phyloP scores from a whole-genome alignment of 2,113 vertebrate species.

The Oenanthe melanoleuca region DNA sequence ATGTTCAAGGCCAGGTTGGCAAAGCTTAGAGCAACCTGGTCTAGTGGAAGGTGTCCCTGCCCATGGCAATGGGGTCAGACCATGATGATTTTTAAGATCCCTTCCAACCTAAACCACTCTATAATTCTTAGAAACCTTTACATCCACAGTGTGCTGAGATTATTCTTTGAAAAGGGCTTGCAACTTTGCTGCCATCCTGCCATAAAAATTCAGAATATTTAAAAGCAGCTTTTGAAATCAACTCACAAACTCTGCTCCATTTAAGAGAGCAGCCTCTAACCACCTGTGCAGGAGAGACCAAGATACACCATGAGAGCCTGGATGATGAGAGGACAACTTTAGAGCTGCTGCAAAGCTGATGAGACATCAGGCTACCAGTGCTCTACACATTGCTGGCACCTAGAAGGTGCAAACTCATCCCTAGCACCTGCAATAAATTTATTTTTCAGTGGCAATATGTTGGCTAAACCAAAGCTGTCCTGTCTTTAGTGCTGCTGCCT shows the following conservation, averaged over 20 bases:
- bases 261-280: background rate
- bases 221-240: background rate
- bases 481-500: background rate
- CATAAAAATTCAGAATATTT: background rate
- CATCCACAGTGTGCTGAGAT: rapidly evolving
- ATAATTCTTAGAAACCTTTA: background rate
- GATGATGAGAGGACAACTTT: rapidly evolving
- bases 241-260: background rate
- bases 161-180: background rate
- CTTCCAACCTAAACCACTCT: background rate
- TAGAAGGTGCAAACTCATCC: too few relatives aligned
- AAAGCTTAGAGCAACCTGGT: background rate
- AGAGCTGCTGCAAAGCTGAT: background rate
- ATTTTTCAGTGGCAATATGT: rapidly evolving
- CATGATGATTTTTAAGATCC: background rate
- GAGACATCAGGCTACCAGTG: background rate
- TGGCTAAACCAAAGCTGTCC: background rate
- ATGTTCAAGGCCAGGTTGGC: background rate
- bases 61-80: background rate
- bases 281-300: rapidly evolving
- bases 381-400: background rate
- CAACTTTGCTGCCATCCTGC: background rate
- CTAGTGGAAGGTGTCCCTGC: background rate
- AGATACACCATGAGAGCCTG: rapidly evolving
- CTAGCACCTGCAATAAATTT: background rate